These are phyloP conservation scores for Hypena proboscidalis DNA, from an alignment of 2,888 invertebrate genomes.

Conservation along the genomic window DNA sequence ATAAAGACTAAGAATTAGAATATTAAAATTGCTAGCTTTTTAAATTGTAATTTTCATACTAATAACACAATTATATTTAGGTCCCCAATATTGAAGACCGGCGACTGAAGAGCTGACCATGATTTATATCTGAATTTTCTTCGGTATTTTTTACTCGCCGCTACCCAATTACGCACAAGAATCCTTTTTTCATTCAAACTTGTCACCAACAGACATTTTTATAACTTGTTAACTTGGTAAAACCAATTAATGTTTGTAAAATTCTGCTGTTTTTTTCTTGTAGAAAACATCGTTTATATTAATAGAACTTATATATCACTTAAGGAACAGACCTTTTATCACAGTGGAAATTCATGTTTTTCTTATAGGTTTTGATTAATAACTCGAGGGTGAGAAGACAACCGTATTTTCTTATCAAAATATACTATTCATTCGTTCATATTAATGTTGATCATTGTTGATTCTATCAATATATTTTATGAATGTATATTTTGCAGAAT, in stretches of 20 bases:
- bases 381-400: constrained; percentile 66
- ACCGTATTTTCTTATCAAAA: constrained; percentile 77
- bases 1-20: too few relatives aligned
- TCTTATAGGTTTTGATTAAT: constrained; percentile 76
- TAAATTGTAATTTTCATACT: too few relatives aligned
- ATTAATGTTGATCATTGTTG: constrained; percentile 54
- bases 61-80: constrained; percentile 18
- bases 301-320: constrained; percentile 25
- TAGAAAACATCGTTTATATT: constrained; percentile 30
- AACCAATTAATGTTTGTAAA: constrained; percentile 36
- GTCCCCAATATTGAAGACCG: constrained; percentile 14
- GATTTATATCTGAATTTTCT: constrained; percentile 26
- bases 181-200: constrained; percentile 25
- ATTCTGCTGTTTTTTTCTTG: constrained; percentile 21
- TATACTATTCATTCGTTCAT: constrained; percentile 73
- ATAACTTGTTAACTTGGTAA: constrained; percentile 35
- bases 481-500: too few relatives aligned
- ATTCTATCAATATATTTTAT: too few relatives aligned
- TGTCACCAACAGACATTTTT: constrained; percentile 44
- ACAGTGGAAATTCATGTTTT: constrained; percentile 69
- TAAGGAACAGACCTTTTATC: constrained; percentile 48
- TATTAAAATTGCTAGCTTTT: too few relatives aligned
- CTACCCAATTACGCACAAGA: constrained; percentile 30
- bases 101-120: constrained; percentile 15
- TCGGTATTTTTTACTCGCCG: constrained; percentile 8